Evolutionary conservation across 2,113 vertebrate genomes (phyloP).

Genomic region (Microtus oregoni): DNA sequence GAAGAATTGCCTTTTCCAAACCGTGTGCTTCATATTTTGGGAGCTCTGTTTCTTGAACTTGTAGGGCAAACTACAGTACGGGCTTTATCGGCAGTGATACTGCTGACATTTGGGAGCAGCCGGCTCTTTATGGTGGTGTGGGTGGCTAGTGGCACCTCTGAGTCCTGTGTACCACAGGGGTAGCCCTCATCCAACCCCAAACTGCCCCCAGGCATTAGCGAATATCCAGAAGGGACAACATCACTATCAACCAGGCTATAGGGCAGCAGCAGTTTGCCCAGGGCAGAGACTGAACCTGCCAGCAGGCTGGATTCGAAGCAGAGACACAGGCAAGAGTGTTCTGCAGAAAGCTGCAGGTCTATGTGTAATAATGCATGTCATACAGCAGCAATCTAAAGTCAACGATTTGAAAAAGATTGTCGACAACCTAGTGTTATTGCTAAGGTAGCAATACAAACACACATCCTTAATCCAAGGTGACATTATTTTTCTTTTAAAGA

Average conservation of each 20-base stretch:
- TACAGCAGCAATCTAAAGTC: background rate
- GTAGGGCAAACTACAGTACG: background rate
- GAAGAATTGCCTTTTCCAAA: background rate
- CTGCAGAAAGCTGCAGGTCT: background rate
- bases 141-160: background rate
- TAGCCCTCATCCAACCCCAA: background rate
- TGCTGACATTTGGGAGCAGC: background rate
- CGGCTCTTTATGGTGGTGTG: background rate
- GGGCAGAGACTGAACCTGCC: background rate
- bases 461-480: background rate
- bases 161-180: background rate
- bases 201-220: background rate
- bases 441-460: background rate
- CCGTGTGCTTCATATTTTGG: background rate
- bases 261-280: background rate
- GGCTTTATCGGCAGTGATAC: background rate
- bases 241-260: background rate
- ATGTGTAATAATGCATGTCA: background rate
- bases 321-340: background rate
- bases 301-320: background rate
- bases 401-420: background rate
- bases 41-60: slow-evolving; percentile 15
- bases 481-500: background rate
- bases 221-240: background rate
- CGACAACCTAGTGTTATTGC: background rate